Evolutionary conservation across 1,140 invertebrate species (phyloP).

Genomic region (Cydia fagiglandana): DNA sequence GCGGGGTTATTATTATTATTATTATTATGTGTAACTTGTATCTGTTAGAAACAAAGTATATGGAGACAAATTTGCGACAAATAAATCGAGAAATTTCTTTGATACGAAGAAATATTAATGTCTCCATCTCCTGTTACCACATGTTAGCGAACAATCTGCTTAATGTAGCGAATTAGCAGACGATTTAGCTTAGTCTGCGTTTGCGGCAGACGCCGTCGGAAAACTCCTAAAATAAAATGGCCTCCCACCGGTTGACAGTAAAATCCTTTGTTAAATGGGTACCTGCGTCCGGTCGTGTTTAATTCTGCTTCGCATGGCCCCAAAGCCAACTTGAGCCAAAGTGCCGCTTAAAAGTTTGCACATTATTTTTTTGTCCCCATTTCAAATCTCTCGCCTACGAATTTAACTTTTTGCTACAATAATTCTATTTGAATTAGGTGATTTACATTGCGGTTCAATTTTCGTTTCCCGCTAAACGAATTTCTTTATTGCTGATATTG

Average conservation of each 20-base stretch:
- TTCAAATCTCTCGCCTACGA: slow-evolving; percentile 30
- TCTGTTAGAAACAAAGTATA: neutral
- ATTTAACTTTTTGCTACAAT: slow-evolving; percentile 35
- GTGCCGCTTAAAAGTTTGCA: slow-evolving; percentile 45
- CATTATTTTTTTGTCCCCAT: slow-evolving; percentile 41
- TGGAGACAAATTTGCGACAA: neutral
- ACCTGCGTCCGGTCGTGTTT: slow-evolving; percentile 20
- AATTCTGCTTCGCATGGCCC: neutral
- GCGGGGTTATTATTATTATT: too few species aligned
- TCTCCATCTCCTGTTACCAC: slow-evolving; percentile 5
- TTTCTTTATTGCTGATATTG: slow-evolving; percentile 13
- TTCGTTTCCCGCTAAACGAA: neutral
- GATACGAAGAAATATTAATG: slow-evolving; percentile 9
- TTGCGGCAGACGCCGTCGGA: neutral
- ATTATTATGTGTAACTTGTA: neutral
- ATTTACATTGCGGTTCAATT: slow-evolving; percentile 32
- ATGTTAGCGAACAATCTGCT: slow-evolving; percentile 10
- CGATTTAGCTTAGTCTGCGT: slow-evolving; percentile 18
- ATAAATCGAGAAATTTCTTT: neutral
- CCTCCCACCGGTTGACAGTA: neutral
- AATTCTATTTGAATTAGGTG: slow-evolving; percentile 35
- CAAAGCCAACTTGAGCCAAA: slow-evolving; percentile 22
- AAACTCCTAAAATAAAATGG: slow-evolving; percentile 17
- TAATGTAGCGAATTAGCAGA: slow-evolving; percentile 23
- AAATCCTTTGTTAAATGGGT: slow-evolving; percentile 29